phyloP scores from a whole-genome alignment of 30 jellyfish, hydroid and myxozoan genomes.

The Aurelia sp. region DNA sequence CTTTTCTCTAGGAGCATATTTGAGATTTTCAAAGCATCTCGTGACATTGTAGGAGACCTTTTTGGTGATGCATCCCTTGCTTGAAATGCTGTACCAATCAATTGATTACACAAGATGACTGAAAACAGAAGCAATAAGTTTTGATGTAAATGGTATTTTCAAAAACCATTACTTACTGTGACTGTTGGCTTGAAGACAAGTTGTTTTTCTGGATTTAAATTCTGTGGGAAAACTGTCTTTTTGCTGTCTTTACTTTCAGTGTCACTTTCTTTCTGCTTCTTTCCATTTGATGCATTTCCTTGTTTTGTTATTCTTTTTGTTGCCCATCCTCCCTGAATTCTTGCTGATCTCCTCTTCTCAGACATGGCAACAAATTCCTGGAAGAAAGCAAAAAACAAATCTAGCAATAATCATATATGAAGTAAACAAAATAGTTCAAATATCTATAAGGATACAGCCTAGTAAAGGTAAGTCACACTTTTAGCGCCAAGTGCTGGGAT shows the following conservation, averaged over 20 bases:
- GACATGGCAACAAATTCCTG: conserved; percentile 15
- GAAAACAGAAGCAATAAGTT: too few relatives aligned
- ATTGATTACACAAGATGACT: too few relatives aligned
- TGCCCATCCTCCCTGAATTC: conserved; percentile 82
- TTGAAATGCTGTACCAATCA: too few relatives aligned
- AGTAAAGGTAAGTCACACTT: too few relatives aligned
- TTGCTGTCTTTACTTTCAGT: not conserved
- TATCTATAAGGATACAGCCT: too few relatives aligned
- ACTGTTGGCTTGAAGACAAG: conserved; percentile 58
- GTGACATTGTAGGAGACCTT: too few relatives aligned
- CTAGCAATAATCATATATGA: not conserved
- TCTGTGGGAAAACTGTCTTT: not conserved
- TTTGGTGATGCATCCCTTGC: too few relatives aligned
- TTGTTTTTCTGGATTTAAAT: not conserved
- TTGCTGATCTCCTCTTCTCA: conserved; percentile 61
- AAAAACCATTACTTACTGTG: conserved; percentile 1
- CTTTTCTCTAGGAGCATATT: too few relatives aligned
- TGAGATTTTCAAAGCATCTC: too few relatives aligned
- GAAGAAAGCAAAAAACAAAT: not conserved
- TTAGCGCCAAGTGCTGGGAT: too few relatives aligned
- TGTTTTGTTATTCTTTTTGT: conserved; percentile 21
- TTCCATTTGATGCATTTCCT: not conserved
- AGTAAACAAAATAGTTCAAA: too few relatives aligned
- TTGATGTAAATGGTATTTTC: too few relatives aligned
- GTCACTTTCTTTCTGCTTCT: not conserved